Conservation (phyloP, 2,113 vertebrate species). For the Trichechus manatus region DNA sequence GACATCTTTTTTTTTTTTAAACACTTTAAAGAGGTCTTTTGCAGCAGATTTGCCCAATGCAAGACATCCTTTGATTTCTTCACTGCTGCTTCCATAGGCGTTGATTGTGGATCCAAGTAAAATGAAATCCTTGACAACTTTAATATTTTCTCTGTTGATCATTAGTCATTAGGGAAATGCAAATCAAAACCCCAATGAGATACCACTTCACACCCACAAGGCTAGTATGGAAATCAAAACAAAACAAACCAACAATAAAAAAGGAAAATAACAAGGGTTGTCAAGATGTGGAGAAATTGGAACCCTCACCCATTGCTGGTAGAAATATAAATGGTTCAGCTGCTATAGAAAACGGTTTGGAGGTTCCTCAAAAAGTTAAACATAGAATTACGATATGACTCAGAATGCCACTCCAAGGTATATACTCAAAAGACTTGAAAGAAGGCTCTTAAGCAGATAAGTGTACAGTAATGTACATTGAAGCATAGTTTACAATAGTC, state of each 20-base stretch:
- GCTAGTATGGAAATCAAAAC: background rate
- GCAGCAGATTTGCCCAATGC: background rate
- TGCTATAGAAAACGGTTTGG: background rate
- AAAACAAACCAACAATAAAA: background rate
- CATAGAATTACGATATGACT: background rate
- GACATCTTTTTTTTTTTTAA: background rate
- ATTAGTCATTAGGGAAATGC: no score
- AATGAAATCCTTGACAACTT: background rate
- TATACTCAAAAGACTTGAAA: background rate
- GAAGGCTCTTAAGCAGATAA: background rate
- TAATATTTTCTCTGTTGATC: no score
- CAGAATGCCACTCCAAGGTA: background rate
- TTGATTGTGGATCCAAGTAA: background rate
- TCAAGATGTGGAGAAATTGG: background rate
- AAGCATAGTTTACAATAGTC: background rate
- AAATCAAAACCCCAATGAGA: no score
- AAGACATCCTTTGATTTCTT: background rate
- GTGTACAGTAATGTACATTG: background rate
- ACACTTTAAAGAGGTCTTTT: background rate
- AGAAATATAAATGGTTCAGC: background rate
- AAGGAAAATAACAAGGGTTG: background rate
- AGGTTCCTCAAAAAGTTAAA: background rate
- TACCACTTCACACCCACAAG: no score
- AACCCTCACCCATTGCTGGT: background rate
- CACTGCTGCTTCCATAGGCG: background rate